phyloP scores from a whole-genome alignment of 2,113 vertebrate species.

The Menidia beryllina region DNA sequence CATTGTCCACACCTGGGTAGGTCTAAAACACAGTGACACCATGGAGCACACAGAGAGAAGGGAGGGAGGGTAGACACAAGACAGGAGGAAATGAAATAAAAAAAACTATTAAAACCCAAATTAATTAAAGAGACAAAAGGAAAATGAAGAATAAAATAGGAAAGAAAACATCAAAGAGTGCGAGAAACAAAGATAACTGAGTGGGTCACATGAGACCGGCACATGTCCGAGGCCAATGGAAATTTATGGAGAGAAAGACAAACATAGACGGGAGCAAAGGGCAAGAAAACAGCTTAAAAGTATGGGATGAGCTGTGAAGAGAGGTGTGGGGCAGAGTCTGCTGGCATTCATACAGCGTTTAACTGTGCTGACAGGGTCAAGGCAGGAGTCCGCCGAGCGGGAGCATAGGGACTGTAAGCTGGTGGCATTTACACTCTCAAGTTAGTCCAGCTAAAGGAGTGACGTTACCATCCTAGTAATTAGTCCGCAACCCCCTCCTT shows the following conservation, averaged over 20 bases:
- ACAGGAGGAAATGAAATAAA: conserved; percentile 75
- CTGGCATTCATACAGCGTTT: conserved; percentile 44
- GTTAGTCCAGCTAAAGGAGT: conserved; percentile 1
- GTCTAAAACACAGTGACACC: conserved; percentile 84
- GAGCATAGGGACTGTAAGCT: neutral
- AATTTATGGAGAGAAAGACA: conserved; percentile 72
- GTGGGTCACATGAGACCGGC: conserved; percentile 36
- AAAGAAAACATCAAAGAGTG: conserved; percentile 60
- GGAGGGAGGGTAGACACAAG: conserved; percentile 53
- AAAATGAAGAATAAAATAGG: conserved; percentile 67
- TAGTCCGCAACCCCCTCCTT: neutral
- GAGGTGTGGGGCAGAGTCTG: conserved; percentile 35
- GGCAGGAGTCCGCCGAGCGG: conserved; percentile 26
- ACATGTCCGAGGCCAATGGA: conserved; percentile 54
- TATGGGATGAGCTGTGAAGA: conserved; percentile 27
- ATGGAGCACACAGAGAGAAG: conserved; percentile 64
- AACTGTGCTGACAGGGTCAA: conserved; percentile 36
- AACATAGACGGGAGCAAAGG: conserved; percentile 69
- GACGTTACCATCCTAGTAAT: neutral
- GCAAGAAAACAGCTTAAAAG: conserved; percentile 60
- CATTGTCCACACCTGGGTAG: conserved; percentile 85
- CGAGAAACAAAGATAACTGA: conserved; percentile 50
- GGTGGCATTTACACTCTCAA: neutral
- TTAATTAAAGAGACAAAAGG: conserved; percentile 41
- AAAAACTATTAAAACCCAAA: conserved; percentile 70